A percentile compares a stretch with the other conserved stretches of the same genome.
Conservation (phyloP, 2,888 invertebrate species). For the Ichneumoninae sp. region DNA sequence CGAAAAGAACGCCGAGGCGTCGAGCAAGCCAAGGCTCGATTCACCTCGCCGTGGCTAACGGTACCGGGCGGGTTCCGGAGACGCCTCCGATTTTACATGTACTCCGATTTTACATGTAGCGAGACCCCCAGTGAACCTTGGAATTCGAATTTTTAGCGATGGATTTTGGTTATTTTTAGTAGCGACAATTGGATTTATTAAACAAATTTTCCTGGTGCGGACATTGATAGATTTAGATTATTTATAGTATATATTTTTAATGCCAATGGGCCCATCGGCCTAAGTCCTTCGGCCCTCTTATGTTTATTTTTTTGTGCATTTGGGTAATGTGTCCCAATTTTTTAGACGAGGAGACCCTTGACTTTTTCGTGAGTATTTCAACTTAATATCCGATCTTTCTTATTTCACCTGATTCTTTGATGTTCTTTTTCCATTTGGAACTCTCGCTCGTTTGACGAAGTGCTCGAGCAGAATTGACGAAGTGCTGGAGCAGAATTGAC, state of each 20-base stretch:
- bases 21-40: conserved; percentile 26
- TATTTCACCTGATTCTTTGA: neutral
- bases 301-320: neutral
- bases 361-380: too few relatives aligned
- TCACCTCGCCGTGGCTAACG: conserved; percentile 56
- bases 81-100: conserved; percentile 25
- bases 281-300: neutral
- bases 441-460: neutral
- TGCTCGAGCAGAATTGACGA: too few relatives aligned
- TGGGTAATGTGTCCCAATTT: neutral
- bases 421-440: neutral
- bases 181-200: too few relatives aligned
- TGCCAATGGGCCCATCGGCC: neutral
- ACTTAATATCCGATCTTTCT: too few relatives aligned
- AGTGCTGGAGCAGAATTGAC: too few relatives aligned
- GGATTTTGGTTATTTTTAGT: neutral
- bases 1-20: conserved; percentile 32
- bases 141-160: neutral
- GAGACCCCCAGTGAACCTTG: neutral
- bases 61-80: conserved; percentile 53
- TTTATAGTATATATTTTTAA: too few relatives aligned
- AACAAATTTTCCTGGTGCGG: too few relatives aligned
- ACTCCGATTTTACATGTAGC: conserved; percentile 17
- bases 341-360: neutral
- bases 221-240: too few relatives aligned